Conservation (phyloP, 1,140 invertebrate genomes). For the Ceratosolen solmsi region DNA sequence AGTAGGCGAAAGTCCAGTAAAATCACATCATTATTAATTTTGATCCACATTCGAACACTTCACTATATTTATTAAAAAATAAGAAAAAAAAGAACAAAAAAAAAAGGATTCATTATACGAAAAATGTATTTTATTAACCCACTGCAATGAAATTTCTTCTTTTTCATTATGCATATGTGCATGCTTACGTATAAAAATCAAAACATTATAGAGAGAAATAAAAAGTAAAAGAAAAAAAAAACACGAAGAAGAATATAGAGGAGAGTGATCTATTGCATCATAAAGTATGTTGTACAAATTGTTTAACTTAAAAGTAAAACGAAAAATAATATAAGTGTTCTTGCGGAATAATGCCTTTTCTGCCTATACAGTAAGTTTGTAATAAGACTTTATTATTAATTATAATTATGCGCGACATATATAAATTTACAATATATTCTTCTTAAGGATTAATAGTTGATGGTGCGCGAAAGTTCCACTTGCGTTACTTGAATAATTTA, state of each 20-base stretch:
- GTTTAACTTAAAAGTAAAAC: conserved; percentile 50
- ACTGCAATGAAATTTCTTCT: conserved; percentile 13
- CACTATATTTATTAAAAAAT: conserved; percentile 24
- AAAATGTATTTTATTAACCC: conserved; percentile 29
- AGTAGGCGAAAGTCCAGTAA: conserved; percentile 14
- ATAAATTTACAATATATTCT: conserved; percentile 58
- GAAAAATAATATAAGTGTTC: conserved; percentile 60
- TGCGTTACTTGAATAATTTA: neutral
- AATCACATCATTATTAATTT: conserved; percentile 20
- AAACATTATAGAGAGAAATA: conserved; percentile 14
- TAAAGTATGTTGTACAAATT: conserved; percentile 31
- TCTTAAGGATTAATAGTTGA: conserved; percentile 69
- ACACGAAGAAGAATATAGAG: neutral
- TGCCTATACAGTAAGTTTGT: conserved; percentile 68
- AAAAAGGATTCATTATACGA: conserved; percentile 12
- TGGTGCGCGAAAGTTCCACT: conserved; percentile 61
- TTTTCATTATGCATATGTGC: conserved; percentile 8
- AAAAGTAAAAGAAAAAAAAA: conserved; percentile 15
- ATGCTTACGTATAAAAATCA: conserved; percentile 9
- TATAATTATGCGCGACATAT: conserved; percentile 62
- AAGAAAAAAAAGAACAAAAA: neutral
- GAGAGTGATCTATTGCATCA: conserved; percentile 33
- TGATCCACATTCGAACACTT: conserved; percentile 23
- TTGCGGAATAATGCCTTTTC: conserved; percentile 65
- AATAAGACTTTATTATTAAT: conserved; percentile 65